phyloP scores from a whole-genome alignment of 2,888 invertebrate species.

The Ryuthela nishihirai region DNA sequence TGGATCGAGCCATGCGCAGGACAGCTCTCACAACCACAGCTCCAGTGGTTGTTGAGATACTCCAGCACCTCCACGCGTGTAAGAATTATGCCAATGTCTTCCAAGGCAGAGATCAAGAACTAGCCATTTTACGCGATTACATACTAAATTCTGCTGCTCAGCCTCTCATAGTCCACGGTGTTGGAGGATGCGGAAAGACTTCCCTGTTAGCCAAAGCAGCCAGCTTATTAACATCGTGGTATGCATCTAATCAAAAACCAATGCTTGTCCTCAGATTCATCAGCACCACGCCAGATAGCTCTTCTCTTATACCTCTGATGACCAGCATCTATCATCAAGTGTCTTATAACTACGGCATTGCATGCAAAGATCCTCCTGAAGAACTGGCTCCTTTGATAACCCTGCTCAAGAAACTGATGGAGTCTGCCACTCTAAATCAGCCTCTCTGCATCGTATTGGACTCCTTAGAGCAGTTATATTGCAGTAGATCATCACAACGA shows the following conservation, averaged over 20 bases:
- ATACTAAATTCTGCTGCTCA: slow-evolving; percentile 77
- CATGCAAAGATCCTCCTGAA: slow-evolving; percentile 91
- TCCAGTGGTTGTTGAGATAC: slow-evolving; percentile 86
- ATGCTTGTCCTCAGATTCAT: slow-evolving; percentile 86
- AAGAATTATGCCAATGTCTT: slow-evolving; percentile 91
- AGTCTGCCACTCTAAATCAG: slow-evolving; percentile 72
- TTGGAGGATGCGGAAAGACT: slow-evolving; percentile 97
- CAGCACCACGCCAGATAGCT: slow-evolving; percentile 95
- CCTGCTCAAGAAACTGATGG: slow-evolving; percentile 89
- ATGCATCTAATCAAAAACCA: slow-evolving; percentile 59
- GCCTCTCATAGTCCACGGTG: slow-evolving; percentile 87
- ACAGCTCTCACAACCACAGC: slow-evolving; percentile 91
- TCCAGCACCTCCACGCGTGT: slow-evolving; percentile 93
- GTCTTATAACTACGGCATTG: slow-evolving; percentile 84
- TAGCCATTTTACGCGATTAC: slow-evolving; percentile 73
- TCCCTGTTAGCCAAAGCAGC: slow-evolving; percentile 90
- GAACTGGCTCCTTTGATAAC: slow-evolving; percentile 93
- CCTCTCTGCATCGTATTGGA: slow-evolving; percentile 89
- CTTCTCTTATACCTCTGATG: slow-evolving; percentile 86
- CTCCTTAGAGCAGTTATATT: slow-evolving; percentile 94
- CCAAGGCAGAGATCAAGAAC: slow-evolving; percentile 83
- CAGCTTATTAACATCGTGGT: slow-evolving; percentile 64
- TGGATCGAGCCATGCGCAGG: slow-evolving; percentile 92
- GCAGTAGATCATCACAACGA: slow-evolving; percentile 89
- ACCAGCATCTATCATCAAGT: slow-evolving; percentile 95